These are phyloP conservation scores for Grallaria varia DNA, from an alignment of 2,113 vertebrate genomes.

Conservation along the genomic window DNA sequence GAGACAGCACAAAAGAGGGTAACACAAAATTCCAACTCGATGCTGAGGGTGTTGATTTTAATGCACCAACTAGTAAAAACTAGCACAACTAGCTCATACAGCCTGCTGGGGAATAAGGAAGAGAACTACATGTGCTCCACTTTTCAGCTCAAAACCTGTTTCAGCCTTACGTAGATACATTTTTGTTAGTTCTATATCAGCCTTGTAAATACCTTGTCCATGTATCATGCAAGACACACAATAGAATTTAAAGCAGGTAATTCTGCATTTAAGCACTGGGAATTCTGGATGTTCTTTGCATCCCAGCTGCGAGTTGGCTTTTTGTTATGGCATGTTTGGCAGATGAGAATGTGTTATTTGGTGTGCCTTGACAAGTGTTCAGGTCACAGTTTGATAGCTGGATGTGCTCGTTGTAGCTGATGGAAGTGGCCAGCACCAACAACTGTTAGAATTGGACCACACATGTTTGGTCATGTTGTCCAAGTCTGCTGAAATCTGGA, in stretches of 20 bases:
- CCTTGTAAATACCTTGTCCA: not conserved
- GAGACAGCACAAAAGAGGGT: not conserved
- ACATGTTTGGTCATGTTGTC: rapidly evolving
- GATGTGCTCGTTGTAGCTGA: not conserved
- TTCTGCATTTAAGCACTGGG: not conserved
- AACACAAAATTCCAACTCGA: rapidly evolving
- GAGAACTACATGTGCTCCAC: not conserved
- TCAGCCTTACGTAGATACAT: rapidly evolving
- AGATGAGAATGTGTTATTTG: not conserved
- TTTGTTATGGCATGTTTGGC: not conserved
- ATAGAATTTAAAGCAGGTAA: not conserved
- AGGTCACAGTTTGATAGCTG: not conserved
- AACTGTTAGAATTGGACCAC: rapidly evolving
- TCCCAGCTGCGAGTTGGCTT: not conserved
- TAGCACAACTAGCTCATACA: rapidly evolving
- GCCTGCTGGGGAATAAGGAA: not conserved
- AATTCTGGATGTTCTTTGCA: not conserved
- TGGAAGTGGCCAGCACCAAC: rapidly evolving
- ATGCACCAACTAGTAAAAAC: not conserved
- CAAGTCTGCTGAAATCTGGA: not conserved
- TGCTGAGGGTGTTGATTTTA: rapidly evolving
- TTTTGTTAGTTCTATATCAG: not conserved
- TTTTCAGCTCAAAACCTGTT: not conserved
- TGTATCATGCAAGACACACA: not conserved
- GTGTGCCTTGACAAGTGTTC: no score